Evolutionary conservation across 2,797 vertebrate species (phyloP).

Genomic region (Cryptoprocta ferox): DNA sequence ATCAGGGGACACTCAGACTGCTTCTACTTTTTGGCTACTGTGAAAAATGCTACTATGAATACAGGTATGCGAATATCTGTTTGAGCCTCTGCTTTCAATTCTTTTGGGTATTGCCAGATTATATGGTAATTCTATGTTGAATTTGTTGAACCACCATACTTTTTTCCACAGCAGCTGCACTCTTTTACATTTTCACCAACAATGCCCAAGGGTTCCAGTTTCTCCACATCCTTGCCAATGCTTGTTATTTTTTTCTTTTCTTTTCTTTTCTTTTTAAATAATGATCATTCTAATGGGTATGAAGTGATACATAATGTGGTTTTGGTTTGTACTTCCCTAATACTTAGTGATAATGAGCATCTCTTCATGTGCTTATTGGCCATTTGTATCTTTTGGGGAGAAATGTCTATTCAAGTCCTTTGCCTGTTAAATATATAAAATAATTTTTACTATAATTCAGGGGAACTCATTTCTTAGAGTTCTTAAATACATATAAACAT

Average conservation of each 20-base stretch:
- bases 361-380: neutral
- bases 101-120: neutral
- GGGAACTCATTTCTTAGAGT: neutral
- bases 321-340: constrained; percentile 24
- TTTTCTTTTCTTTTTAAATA: neutral
- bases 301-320: neutral
- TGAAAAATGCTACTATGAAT: neutral
- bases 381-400: neutral
- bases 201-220: neutral
- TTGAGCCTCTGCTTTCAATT: neutral
- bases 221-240: neutral
- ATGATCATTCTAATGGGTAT: neutral
- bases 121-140: neutral
- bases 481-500: neutral
- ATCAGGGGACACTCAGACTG: neutral
- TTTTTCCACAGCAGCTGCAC: neutral
- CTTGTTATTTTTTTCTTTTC: neutral
- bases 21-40: neutral
- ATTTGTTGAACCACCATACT: neutral
- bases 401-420: neutral
- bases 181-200: neutral
- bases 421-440: neutral
- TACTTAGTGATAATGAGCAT: neutral
- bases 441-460: neutral
- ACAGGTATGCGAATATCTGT: neutral